phyloP scores from a whole-genome alignment of 2,888 invertebrate species.

The Cataglyphis altisquamis region DNA sequence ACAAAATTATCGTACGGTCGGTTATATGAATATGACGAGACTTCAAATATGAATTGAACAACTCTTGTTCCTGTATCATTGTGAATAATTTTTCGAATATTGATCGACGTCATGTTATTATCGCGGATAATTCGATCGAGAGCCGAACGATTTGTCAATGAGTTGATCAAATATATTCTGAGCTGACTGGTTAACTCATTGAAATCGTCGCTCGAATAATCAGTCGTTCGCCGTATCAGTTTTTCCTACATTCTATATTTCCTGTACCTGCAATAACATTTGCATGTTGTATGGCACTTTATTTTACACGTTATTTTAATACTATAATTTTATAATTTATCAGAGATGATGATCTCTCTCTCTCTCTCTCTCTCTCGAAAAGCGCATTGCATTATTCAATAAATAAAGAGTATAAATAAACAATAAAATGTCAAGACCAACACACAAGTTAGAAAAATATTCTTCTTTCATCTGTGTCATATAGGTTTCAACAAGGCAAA shows the following conservation, averaged over 20 bases:
- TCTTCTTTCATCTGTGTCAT: background rate
- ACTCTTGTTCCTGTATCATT: background rate
- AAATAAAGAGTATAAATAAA: background rate
- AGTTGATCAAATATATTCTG: constrained; percentile 60
- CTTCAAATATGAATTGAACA: constrained; percentile 10
- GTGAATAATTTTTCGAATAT: constrained; percentile 27
- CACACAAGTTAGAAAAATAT: background rate
- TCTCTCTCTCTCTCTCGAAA: background rate
- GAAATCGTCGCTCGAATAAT: constrained; percentile 40
- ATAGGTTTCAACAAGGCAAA: background rate
- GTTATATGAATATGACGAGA: background rate
- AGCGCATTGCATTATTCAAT: background rate
- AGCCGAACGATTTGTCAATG: constrained; percentile 57
- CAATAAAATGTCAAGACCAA: background rate
- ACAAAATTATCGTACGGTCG: background rate
- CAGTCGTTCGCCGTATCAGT: constrained; percentile 43
- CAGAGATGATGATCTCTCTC: background rate
- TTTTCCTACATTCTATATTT: constrained; percentile 30
- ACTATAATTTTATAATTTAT: constrained; percentile 10
- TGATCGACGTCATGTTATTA: constrained; percentile 58
- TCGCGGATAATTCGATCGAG: constrained; percentile 66
- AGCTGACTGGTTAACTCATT: constrained; percentile 43
- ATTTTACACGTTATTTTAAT: constrained; percentile 16
- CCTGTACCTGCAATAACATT: constrained; percentile 16
- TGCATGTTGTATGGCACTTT: constrained; percentile 20